Percentiles rank a stretch among this genome's conserved stretches.
These are phyloP conservation scores for Rhea americana DNA, from an alignment of 2,113 vertebrate species.

Conservation along the genomic window DNA sequence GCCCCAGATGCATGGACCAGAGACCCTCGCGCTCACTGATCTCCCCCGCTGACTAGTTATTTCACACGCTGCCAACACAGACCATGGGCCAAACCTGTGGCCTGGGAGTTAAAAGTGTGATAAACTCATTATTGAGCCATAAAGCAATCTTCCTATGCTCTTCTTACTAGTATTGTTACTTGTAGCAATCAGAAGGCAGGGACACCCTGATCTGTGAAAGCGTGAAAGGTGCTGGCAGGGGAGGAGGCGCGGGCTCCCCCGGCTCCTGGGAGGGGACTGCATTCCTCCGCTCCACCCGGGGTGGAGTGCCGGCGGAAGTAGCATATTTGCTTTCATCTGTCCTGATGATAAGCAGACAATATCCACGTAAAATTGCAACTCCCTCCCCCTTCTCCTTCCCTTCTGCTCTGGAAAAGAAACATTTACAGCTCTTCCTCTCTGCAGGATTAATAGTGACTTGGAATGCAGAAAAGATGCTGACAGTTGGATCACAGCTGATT, in stretches of 20 bases:
- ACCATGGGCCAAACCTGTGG: not conserved
- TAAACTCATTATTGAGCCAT: not conserved
- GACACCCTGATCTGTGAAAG: not conserved
- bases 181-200: not conserved
- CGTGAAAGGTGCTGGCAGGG: not conserved
- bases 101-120: not conserved
- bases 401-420: not conserved
- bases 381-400: not conserved
- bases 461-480: not conserved
- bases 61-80: not conserved
- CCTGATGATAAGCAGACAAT: not conserved
- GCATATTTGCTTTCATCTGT: not conserved
- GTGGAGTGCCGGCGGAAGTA: conserved; percentile 12
- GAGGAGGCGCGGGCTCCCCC: not conserved
- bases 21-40: accelerated
- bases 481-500: not conserved
- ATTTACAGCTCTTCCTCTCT: not conserved
- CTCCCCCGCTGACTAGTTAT: accelerated
- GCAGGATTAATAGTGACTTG: not conserved
- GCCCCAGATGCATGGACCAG: accelerated
- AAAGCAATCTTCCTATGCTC: not conserved
- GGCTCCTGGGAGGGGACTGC: not conserved
- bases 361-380: not conserved
- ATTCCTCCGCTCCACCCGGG: conserved; percentile 35
- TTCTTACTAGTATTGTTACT: not conserved